These are phyloP conservation scores for Nomada goodeniana DNA, from an alignment of 2,888 invertebrate genomes.

Conservation along the genomic window DNA sequence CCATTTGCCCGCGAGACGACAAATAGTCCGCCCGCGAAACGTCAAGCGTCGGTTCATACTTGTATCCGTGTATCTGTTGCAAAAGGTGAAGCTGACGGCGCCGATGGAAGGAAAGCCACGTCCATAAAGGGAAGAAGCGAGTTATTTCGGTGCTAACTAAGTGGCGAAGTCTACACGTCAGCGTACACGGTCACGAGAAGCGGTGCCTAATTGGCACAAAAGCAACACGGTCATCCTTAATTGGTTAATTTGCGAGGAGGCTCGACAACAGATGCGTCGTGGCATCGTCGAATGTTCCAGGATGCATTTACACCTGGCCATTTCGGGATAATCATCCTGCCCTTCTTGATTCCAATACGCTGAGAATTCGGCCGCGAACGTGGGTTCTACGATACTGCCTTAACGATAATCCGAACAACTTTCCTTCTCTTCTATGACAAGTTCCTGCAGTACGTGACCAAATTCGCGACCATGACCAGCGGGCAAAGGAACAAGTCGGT, in stretches of 20 bases:
- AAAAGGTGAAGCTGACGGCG: slow-evolving; percentile 33
- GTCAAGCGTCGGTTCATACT: not conserved
- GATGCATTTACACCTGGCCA: slow-evolving; percentile 47
- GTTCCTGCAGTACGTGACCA: slow-evolving; percentile 79
- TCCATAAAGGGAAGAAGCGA: slow-evolving; percentile 37
- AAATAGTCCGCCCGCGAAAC: slow-evolving; percentile 15
- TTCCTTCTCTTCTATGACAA: slow-evolving; percentile 80
- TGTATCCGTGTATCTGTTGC: slow-evolving; percentile 2
- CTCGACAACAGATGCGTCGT: slow-evolving; percentile 36
- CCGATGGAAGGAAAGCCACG: slow-evolving; percentile 14
- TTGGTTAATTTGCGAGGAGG: slow-evolving; percentile 68
- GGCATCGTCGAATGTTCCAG: slow-evolving; percentile 34
- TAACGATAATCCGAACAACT: slow-evolving; percentile 77
- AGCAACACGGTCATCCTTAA: slow-evolving; percentile 62
- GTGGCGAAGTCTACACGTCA: slow-evolving; percentile 54
- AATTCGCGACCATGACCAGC: slow-evolving; percentile 78
- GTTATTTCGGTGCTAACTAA: slow-evolving; percentile 80
- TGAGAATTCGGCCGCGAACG: not conserved
- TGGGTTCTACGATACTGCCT: slow-evolving; percentile 38
- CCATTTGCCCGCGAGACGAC: slow-evolving; percentile 10
- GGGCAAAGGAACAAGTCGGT: slow-evolving; percentile 77
- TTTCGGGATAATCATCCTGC: slow-evolving; percentile 51
- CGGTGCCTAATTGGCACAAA: slow-evolving; percentile 72
- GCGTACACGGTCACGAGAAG: slow-evolving; percentile 36
- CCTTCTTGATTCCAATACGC: not conserved